These are phyloP conservation scores for Sarcophaga variegata DNA, from an alignment of 2,888 invertebrate species.

Conservation along the genomic window DNA sequence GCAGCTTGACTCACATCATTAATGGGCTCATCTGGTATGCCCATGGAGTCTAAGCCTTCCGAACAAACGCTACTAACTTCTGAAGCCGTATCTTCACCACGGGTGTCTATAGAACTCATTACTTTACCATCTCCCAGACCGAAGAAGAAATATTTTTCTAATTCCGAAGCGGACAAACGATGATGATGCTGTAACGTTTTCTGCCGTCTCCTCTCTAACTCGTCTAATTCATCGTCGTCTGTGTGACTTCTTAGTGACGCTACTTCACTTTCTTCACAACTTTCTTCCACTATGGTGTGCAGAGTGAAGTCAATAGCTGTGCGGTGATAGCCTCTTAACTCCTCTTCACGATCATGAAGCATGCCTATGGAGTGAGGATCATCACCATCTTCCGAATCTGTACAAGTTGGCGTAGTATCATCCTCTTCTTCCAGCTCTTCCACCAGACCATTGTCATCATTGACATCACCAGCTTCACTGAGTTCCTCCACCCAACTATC, in stretches of 20 bases:
- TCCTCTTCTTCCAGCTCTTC: constrained; percentile 81
- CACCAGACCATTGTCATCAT: constrained; percentile 20
- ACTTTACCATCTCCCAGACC: constrained; percentile 88
- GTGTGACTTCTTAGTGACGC: constrained; percentile 83
- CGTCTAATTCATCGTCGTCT: constrained; percentile 72
- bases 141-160: constrained; percentile 95
- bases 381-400: constrained; percentile 78
- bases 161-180: constrained; percentile 89
- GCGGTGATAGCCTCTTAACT: constrained; percentile 91
- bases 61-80: constrained; percentile 94
- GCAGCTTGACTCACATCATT: constrained; percentile 85
- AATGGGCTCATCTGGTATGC: constrained; percentile 83
- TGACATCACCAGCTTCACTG: constrained; percentile 88
- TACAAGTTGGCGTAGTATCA: constrained; percentile 82
- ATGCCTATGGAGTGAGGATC: constrained; percentile 79
- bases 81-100: constrained; percentile 86
- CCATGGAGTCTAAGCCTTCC: constrained; percentile 89
- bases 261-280: constrained; percentile 95
- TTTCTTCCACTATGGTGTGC: constrained; percentile 96
- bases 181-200: constrained; percentile 82
- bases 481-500: constrained; percentile 96
- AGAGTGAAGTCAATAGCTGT: constrained; percentile 93
- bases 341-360: constrained; percentile 89
- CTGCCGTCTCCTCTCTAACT: constrained; percentile 81
- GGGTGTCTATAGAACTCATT: constrained; percentile 81